Base-by-base conservation (phyloP, 2,113 vertebrate genomes). In the Gallinago media region DNA sequence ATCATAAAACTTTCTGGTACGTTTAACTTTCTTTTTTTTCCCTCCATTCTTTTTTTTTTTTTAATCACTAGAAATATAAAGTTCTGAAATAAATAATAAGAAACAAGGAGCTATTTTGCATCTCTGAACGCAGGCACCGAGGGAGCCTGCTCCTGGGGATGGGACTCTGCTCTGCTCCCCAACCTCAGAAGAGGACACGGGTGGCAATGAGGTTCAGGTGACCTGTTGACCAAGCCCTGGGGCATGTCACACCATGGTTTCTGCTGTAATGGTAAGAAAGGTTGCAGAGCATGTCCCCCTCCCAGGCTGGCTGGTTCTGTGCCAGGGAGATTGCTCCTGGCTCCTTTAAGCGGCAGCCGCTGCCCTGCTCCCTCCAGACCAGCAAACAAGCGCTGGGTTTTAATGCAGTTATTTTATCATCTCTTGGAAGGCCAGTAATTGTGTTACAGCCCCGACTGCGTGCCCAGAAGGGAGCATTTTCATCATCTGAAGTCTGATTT, bases 391-490 rank as follows among this genome's bases (percentile, higher is more conserved):
- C 32, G 0, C 55, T 38, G 4, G 46, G 66, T 80, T 86, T 66
- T 79, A 88, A 94, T 92, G 83, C 36, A 19, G 70, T 86, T 73
- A 87, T 84, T 83, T 68, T 21, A 84, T 76, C 85, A 79, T 67
- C 91, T 49, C 61, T 66, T 85, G 95, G 71, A 74, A 71, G 84
- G 67, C 18, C 67, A 54, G 36, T 92, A 88, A 95, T 95, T 40
- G 58, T 16, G 34, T 94, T 94, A 94, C 32, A 16, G 72, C 79
- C 83, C 55, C 6, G 87, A 73, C 86, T 73, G 71, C 27, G 42
- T 82, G 90, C 85, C 92, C 94, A 84, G 94, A 38, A 91, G 91
- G 84, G 84, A 93, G 71, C 38, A 52, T 70, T 85, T 68, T 71
- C 81, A 86, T 89, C 91, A 76, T 80, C 82, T 84, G 1, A 21